Base-by-base conservation (phyloP, 1,140 invertebrate genomes). In the Pseudomyrmex flavicornis region DNA sequence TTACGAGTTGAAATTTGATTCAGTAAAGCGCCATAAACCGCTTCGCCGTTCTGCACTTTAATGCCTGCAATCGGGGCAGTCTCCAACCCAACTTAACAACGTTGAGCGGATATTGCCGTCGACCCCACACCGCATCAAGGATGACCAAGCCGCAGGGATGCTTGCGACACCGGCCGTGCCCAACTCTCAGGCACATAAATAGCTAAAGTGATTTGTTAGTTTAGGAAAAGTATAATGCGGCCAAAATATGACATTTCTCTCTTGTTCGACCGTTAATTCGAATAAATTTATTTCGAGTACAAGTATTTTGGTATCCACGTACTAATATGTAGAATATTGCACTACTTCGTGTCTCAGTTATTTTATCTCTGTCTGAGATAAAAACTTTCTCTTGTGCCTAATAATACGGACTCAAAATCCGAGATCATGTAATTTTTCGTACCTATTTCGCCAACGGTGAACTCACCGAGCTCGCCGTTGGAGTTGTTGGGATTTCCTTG, bases 21-120 rank as follows among this genome's bases (percentile, higher is more conserved):
- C 72, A 72, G 54, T 72, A 80, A 80, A 80, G 66, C 68, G 15
- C 66, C 76, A 61, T 80, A 72, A 80, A 80, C 54, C 66, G 54
- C 76, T 54, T 59, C 44, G 54, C 76, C 22, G 54, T 15, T 46
- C 75, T 77, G 54, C 66, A 80, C 76, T 80, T 80, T 72, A 80
- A 80, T 80, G 76, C 54, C 66, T 72, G 76, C 65, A 80, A 80
- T 80, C 76, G 76, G 54, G 76, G 35, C 76, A 80, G 76, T 80
- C 66, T 61, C 66, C 54, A 44, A 72, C 54, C 76, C 76, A 82
- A 75, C 68, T 59, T 61, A 61, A 84, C 75, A 75, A 84, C 77
- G 77, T 84, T 84, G 83, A 79, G 68, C 76, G 76, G 76, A 80
- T 70, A 76, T 82, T 70, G 52, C 46, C 46, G 66, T 8, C 35